Evolutionary conservation across 2,888 invertebrate species (phyloP).

Genomic region (Orchesella flavescens): DNA sequence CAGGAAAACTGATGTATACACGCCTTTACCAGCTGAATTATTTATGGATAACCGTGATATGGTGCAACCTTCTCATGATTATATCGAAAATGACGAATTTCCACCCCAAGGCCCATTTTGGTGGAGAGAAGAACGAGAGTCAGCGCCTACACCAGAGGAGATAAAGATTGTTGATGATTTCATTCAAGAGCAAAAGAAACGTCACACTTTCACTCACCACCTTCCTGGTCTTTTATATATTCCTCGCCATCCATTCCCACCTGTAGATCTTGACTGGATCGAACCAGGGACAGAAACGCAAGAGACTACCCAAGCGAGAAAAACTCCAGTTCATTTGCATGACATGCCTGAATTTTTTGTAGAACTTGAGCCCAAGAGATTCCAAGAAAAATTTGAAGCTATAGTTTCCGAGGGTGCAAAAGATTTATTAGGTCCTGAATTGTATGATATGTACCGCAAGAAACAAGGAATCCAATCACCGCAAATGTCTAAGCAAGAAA

Average conservation of each 20-base stretch:
- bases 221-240: slow-evolving; percentile 15
- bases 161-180: slow-evolving; percentile 6
- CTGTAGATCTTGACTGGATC: slow-evolving; percentile 40
- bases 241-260: slow-evolving; percentile 29
- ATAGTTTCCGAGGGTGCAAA: slow-evolving; percentile 10
- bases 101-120: slow-evolving; percentile 33
- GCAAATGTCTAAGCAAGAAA: background rate
- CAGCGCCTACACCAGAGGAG: slow-evolving; percentile 7
- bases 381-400: slow-evolving; percentile 9
- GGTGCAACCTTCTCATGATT: slow-evolving; percentile 20
- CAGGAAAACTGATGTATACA: slow-evolving; percentile 18
- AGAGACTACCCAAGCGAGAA: background rate
- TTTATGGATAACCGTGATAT: slow-evolving; percentile 17
- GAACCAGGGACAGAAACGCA: slow-evolving; percentile 14
- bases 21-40: slow-evolving; percentile 33
- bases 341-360: slow-evolving; percentile 16
- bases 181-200: background rate
- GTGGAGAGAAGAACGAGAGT: slow-evolving; percentile 15
- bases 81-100: background rate
- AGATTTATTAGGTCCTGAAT: slow-evolving; percentile 16
- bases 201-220: slow-evolving; percentile 18
- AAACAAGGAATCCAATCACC: background rate
- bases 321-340: background rate
- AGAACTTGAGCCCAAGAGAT: background rate
- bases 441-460: background rate